Evolutionary conservation across 1,140 invertebrate species (phyloP), one percentile per base, ranked within the genome.

Genomic region (Temnothorax nylanderi): DNA sequence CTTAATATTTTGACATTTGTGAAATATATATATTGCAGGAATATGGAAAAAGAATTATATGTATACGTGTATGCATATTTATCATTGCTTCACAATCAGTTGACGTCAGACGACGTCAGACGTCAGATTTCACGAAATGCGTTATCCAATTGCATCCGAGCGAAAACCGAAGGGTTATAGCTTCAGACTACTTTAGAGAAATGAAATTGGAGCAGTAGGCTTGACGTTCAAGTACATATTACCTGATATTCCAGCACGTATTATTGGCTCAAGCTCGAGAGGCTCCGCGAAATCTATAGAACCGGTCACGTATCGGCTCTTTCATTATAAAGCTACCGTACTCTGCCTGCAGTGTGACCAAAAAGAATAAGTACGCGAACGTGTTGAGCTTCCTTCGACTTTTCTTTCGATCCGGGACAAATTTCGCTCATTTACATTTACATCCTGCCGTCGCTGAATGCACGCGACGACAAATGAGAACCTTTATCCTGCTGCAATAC

Each of bases 271-370:
- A 54, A 74, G 44, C 74, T 72, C 51, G 76, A 85, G 84, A 67
- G 84, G 71, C 64, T 74, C 62, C 32, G 84, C 56, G 65, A 72
- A 77, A 75, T 77, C 91, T 91, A 92, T 92, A 92, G 80, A 92
- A 54, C 21, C 74, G 82, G 91, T 93, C 91, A 93, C 92, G 91
- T 93, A 87, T 92, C 87, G 64, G 65, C 91, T 88, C 90, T 92
- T 87, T 69, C 81, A 85, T 85, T 85, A 86, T 87, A 64, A 88
- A 89, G 80, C 77, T 87, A 72, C 80, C 74, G 75, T 85, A 88
- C 80, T 78, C 76, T 85, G 87, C 69, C 11, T 1, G 56, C 71
- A 37, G 13, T 21, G 56, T 37, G 56, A 37, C 64, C 37, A 78
- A 80, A 69, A 21, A 72, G 80, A 89, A 89, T 87, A 82, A 87